Conservation (phyloP, 1,140 invertebrate species). For the Plutomurus gul region DNA sequence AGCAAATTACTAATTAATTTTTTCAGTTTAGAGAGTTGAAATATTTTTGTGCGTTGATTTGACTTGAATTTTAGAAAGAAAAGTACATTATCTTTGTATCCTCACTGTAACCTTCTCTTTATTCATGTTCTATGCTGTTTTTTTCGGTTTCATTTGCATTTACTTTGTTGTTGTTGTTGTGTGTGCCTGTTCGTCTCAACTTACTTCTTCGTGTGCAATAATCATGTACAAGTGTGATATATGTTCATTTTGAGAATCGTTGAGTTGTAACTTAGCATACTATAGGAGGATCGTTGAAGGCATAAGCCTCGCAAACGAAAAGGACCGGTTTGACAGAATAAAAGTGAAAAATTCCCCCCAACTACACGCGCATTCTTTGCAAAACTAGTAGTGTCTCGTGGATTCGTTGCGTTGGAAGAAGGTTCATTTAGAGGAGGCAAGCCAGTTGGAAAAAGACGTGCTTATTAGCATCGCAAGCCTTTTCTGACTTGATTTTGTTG, state of each 20-base stretch:
- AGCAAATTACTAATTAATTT: no score
- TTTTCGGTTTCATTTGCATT: background rate
- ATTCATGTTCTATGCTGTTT: background rate
- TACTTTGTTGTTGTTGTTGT: background rate
- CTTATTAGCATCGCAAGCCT: no score
- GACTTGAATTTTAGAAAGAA: background rate
- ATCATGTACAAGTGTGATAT: background rate
- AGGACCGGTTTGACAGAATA: slow-evolving; percentile 23
- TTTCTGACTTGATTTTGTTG: background rate
- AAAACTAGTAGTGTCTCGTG: background rate
- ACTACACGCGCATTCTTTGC: background rate
- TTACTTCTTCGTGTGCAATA: slow-evolving; percentile 6
- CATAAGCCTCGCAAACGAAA: background rate
- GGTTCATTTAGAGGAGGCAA: background rate
- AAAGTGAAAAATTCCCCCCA: background rate
- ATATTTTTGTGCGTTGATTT: background rate
- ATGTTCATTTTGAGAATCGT: background rate
- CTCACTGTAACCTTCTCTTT: no score
- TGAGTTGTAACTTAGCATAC: background rate
- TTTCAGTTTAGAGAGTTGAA: no score
- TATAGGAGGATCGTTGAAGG: background rate
- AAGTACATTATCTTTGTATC: background rate
- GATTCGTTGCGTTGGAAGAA: background rate
- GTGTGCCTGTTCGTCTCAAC: background rate
- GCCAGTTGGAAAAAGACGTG: no score